phyloP scores from a whole-genome alignment of 2,888 invertebrate species.

The Drosophila rubida region DNA sequence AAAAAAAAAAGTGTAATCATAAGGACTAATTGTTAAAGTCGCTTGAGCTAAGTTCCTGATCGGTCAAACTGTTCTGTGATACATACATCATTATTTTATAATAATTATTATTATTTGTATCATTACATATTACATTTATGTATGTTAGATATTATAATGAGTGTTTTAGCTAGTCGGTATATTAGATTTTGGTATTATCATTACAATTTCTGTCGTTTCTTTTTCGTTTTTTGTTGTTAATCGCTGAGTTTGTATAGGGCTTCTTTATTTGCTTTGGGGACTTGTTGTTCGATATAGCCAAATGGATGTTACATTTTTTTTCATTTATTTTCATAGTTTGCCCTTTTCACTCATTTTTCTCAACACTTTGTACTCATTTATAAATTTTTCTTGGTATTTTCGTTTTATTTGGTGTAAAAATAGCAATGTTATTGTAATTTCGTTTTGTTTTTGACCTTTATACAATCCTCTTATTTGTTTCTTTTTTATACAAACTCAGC shows the following conservation, averaged over 20 bases:
- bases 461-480: slow-evolving; percentile 38
- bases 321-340: slow-evolving; percentile 39
- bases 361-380: slow-evolving; percentile 73
- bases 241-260: slow-evolving; percentile 60
- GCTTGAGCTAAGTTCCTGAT: slow-evolving; percentile 79
- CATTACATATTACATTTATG: slow-evolving; percentile 20
- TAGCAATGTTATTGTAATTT: slow-evolving; percentile 51
- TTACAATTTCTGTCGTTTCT: slow-evolving; percentile 1
- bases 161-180: slow-evolving; percentile 19
- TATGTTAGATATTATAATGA: slow-evolving; percentile 28
- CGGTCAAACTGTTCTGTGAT: slow-evolving; percentile 43
- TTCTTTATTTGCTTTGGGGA: neutral
- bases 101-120: slow-evolving; percentile 28
- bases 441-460: slow-evolving; percentile 26
- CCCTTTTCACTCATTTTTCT: slow-evolving; percentile 59
- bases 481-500: slow-evolving; percentile 72
- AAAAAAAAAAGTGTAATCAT: slow-evolving; percentile 29
- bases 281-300: slow-evolving; percentile 4
- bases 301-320: slow-evolving; percentile 9
- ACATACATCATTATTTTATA: slow-evolving; percentile 31
- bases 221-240: slow-evolving; percentile 20
- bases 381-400: slow-evolving; percentile 33
- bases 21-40: slow-evolving; percentile 37
- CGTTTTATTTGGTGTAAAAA: slow-evolving; percentile 67
- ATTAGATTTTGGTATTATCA: slow-evolving; percentile 7